phyloP scores from a whole-genome alignment of 1,140 invertebrate species.

The Tetragonula clypearis region DNA sequence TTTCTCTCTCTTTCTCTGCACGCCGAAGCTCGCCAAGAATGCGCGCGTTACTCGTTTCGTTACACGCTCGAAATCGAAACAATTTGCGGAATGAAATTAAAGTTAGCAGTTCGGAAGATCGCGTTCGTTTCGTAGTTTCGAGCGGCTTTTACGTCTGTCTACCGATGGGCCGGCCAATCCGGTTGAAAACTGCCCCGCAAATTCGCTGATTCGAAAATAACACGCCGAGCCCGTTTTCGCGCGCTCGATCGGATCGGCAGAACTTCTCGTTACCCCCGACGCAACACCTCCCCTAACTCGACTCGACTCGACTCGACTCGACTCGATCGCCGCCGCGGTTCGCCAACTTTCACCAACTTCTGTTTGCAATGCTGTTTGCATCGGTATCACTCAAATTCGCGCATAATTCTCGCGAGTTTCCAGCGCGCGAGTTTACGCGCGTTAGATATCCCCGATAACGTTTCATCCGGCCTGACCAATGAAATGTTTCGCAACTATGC shows the following conservation, averaged over 20 bases:
- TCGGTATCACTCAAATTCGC: constrained; percentile 17
- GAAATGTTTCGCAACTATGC: constrained; percentile 8
- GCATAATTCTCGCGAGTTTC: constrained; percentile 26
- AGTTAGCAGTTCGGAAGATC: constrained; percentile 8
- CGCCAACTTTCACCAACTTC: constrained; percentile 20
- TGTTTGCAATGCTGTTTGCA: not conserved
- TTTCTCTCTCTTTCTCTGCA: too few relatives aligned
- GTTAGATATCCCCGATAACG: not conserved
- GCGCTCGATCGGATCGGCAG: constrained; percentile 9
- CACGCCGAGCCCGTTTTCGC: not conserved
- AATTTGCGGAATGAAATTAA: not conserved
- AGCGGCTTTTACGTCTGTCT: not conserved
- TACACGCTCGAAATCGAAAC: not conserved
- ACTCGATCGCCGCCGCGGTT: not conserved
- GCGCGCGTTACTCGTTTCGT: not conserved
- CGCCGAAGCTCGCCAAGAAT: not conserved
- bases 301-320: too few relatives aligned
- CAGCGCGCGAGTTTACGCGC: not conserved
- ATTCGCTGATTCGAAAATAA: constrained; percentile 16
- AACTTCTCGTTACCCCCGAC: not conserved
- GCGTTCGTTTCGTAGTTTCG: not conserved
- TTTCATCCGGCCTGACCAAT: not conserved
- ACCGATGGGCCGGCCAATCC: not conserved
- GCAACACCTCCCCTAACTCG: not conserved
- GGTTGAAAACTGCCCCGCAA: not conserved